Conservation (phyloP, 2,888 invertebrate species). For the Microplitis manilae region DNA sequence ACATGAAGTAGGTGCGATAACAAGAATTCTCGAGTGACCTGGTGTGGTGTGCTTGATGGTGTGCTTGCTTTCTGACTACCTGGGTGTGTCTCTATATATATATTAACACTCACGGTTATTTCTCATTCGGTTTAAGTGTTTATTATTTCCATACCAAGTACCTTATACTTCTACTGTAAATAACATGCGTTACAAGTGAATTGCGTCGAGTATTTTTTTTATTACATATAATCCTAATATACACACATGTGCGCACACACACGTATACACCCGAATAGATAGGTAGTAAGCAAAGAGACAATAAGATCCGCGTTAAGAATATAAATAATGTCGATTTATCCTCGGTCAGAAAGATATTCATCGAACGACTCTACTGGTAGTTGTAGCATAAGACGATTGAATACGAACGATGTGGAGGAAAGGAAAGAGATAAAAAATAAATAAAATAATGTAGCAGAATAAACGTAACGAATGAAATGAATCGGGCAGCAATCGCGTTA, state of each 20-base stretch:
- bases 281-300: conserved; percentile 52
- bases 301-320: conserved; percentile 64
- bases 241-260: neutral
- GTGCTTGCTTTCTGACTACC: neutral
- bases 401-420: neutral
- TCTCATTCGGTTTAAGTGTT: conserved; percentile 14
- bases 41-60: neutral
- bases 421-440: neutral
- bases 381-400: conserved; percentile 24
- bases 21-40: conserved; percentile 16
- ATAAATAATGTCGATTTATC: conserved; percentile 63
- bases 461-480: neutral
- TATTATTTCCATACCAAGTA: conserved; percentile 50
- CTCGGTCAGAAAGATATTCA: conserved; percentile 64
- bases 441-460: neutral
- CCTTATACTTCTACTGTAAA: neutral
- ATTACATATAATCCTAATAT: conserved; percentile 12
- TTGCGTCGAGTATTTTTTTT: neutral
- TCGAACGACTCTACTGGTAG: conserved; percentile 49
- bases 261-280: neutral
- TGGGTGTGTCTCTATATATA: conserved; percentile 29
- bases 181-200: neutral
- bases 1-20: conserved; percentile 23
- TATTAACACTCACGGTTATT: conserved; percentile 4
- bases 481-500: neutral